Percentiles rank a stretch among this genome's conserved stretches.
Conservation (phyloP, 2,888 invertebrate species). For the Alviniconcha strummeri region DNA sequence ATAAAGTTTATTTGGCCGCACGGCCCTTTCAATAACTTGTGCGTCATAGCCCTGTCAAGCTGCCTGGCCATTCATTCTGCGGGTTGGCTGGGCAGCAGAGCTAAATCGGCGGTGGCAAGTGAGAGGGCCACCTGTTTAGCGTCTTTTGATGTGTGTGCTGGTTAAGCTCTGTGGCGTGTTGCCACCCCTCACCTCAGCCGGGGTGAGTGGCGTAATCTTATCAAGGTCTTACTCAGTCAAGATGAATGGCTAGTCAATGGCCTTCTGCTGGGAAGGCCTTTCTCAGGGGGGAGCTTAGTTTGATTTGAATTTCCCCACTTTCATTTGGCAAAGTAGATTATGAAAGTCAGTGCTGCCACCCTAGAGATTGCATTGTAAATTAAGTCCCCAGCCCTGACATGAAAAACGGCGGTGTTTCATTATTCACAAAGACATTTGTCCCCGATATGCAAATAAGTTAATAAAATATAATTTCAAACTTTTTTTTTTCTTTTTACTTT, state of each 20-base stretch:
- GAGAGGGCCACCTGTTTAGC: background rate
- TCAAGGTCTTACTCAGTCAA: constrained; percentile 16
- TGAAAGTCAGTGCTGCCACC: too few relatives aligned
- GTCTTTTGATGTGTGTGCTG: background rate
- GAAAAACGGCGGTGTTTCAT: background rate
- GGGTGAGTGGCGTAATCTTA: constrained; percentile 25
- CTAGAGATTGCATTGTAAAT: too few relatives aligned
- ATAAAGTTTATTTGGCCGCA: constrained; percentile 11
- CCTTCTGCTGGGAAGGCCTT: constrained; percentile 9
- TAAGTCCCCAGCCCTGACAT: background rate
- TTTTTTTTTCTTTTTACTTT: too few relatives aligned
- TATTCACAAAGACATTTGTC: background rate
- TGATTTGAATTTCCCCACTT: background rate
- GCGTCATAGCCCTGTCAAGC: constrained; percentile 8
- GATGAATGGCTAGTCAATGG: constrained; percentile 30
- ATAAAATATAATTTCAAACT: too few relatives aligned
- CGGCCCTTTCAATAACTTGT: constrained; percentile 7
- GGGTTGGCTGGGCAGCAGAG: background rate
- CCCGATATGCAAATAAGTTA: background rate
- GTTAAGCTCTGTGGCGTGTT: constrained; percentile 16
- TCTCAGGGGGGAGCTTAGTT: background rate
- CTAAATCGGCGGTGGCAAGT: background rate
- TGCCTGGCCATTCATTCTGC: background rate
- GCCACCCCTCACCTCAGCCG: background rate
- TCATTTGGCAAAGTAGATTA: too few relatives aligned